Evolutionary conservation across 2,888 invertebrate genomes (phyloP).

Genomic region (Glaucopsyche alexis): DNA sequence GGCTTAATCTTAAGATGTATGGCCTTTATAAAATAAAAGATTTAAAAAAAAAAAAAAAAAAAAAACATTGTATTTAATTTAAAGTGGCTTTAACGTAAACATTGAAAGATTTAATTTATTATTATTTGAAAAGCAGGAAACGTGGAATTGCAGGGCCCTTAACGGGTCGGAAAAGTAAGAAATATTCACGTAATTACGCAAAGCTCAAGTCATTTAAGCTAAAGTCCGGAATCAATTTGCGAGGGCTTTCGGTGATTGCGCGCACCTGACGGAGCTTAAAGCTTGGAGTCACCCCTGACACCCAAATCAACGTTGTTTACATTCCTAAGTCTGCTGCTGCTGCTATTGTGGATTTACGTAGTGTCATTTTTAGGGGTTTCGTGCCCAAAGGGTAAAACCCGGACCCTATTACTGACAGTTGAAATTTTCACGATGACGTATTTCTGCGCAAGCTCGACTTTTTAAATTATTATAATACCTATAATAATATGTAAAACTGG

Average conservation of each 20-base stretch:
- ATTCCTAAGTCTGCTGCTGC: background rate
- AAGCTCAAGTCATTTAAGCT: constrained; percentile 18
- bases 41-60: too few species aligned
- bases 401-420: too few species aligned
- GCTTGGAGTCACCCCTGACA: constrained; percentile 28
- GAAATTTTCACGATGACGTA: too few species aligned
- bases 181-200: background rate
- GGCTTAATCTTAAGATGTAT: too few species aligned
- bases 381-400: background rate
- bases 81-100: background rate
- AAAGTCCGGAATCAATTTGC: constrained; percentile 35
- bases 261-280: constrained; percentile 35
- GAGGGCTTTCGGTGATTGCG: constrained; percentile 36
- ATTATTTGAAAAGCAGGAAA: background rate
- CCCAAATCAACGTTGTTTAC: constrained; percentile 26
- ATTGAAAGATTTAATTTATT: background rate
- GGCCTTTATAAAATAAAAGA: too few species aligned
- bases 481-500: too few species aligned
- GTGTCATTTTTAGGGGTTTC: background rate
- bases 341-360: background rate
- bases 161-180: constrained; percentile 4
- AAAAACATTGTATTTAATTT: background rate
- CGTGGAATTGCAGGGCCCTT: background rate
- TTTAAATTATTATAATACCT: too few species aligned
- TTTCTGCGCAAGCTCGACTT: too few species aligned